Percentiles rank a stretch among this genome's conserved stretches.
phyloP scores from a whole-genome alignment of 2,888 invertebrate species.

The Eustalomyia histrio region DNA sequence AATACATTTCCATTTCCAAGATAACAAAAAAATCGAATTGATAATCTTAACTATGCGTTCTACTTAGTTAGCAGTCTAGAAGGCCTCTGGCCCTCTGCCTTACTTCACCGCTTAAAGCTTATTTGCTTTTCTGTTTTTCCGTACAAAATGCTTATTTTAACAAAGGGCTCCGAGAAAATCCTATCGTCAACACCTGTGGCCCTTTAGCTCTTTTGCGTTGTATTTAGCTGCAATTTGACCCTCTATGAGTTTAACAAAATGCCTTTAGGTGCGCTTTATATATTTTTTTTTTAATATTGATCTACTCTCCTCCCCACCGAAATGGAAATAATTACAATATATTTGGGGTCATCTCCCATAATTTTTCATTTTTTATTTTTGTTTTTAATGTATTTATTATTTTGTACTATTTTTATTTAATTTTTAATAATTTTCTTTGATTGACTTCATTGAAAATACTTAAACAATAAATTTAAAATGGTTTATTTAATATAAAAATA shows the following conservation, averaged over 20 bases:
- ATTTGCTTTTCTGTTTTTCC: slow-evolving; percentile 41
- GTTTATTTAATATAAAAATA: neutral
- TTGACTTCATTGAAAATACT: slow-evolving; percentile 30
- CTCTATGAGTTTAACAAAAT: slow-evolving; percentile 29
- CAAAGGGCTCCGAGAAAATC: neutral
- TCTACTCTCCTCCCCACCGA: slow-evolving; percentile 59
- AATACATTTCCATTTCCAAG: slow-evolving; percentile 77
- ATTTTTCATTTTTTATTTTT: slow-evolving; percentile 70
- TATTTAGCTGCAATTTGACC: neutral
- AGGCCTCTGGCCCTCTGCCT: neutral
- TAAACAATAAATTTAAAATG: neutral
- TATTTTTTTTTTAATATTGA: slow-evolving; percentile 46
- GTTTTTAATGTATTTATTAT: slow-evolving; percentile 62
- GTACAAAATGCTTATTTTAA: slow-evolving; percentile 47
- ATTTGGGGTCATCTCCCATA: slow-evolving; percentile 79
- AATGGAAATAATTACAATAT: slow-evolving; percentile 80
- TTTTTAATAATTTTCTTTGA: slow-evolving; percentile 39
- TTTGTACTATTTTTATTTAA: slow-evolving; percentile 43
- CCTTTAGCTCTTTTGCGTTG: neutral
- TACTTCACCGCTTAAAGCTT: slow-evolving; percentile 6
- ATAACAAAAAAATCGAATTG: slow-evolving; percentile 11
- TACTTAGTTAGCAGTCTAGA: neutral
- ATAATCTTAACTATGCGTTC: neutral
- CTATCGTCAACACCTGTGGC: neutral
- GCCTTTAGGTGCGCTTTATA: slow-evolving; percentile 69